A percentile compares a stretch with the other conserved stretches of the same genome.
Conservation (phyloP, 2,113 vertebrate genomes). For the Motacilla alba region DNA sequence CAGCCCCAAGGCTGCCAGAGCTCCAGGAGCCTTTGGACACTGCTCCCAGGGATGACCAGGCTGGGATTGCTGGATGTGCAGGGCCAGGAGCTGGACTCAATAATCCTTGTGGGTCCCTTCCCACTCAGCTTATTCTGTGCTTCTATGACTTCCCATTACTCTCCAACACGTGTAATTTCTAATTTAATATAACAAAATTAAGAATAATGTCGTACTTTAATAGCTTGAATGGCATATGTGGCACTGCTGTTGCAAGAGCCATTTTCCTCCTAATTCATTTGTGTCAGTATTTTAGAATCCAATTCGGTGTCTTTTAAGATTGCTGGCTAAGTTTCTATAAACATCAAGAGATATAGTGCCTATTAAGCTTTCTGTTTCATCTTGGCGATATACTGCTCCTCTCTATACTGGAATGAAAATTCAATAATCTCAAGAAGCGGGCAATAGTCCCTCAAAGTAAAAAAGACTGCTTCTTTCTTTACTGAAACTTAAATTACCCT, state of each 20-base stretch:
- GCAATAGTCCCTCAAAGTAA: slow-evolving; percentile 7
- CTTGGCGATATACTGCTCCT: not conserved
- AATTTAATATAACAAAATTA: not conserved
- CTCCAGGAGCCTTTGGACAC: not conserved
- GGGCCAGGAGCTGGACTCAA: no score
- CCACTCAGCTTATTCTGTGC: not conserved
- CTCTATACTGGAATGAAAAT: slow-evolving; percentile 13
- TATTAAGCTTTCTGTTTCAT: slow-evolving; percentile 50
- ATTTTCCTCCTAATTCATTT: not conserved
- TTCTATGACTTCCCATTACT: not conserved
- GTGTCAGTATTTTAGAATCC: not conserved
- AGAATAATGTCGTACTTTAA: not conserved
- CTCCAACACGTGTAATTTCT: not conserved
- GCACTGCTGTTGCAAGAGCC: not conserved
- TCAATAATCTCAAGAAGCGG: slow-evolving; percentile 35
- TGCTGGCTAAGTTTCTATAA: slow-evolving; percentile 9
- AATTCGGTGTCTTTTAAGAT: not conserved
- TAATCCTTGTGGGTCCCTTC: not conserved
- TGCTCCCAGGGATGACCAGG: not conserved
- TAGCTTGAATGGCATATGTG: not conserved
- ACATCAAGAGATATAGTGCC: slow-evolving; percentile 7
- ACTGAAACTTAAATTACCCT: not conserved
- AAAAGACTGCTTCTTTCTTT: not conserved
- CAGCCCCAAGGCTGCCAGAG: not conserved
- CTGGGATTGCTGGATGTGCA: not conserved